These are phyloP conservation scores for Forbesichthys papilliferus DNA, from an alignment of 2,113 vertebrate genomes.

Conservation along the genomic window DNA sequence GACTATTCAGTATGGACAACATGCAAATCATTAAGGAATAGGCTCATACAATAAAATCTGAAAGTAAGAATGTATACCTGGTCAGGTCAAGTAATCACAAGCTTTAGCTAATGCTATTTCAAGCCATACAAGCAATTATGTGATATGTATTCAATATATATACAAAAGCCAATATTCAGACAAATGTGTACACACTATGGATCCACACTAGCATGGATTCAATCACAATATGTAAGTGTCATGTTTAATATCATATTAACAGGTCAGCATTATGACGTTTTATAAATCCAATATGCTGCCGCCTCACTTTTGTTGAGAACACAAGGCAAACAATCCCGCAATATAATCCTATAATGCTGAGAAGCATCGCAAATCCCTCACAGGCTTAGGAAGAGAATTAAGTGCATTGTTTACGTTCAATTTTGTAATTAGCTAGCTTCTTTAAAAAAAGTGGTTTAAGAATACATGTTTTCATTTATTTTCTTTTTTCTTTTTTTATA, in stretches of 20 bases:
- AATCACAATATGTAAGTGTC: not conserved
- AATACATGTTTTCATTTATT: not conserved
- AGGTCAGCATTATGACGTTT: constrained; percentile 4
- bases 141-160: not conserved
- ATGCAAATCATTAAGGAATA: constrained; percentile 43
- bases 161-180: constrained; percentile 15
- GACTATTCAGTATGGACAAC: constrained; percentile 34
- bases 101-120: constrained; percentile 42
- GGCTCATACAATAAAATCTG: constrained; percentile 34
- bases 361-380: constrained; percentile 35
- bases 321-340: constrained; percentile 38
- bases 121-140: constrained; percentile 41
- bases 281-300: constrained; percentile 21
- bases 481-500: not conserved
- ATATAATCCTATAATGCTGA: constrained; percentile 31
- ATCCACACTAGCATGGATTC: not conserved
- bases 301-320: constrained; percentile 30
- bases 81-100: constrained; percentile 52
- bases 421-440: constrained; percentile 45
- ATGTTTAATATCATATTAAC: constrained; percentile 1
- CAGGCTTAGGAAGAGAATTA: constrained; percentile 38
- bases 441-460: constrained; percentile 16
- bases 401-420: constrained; percentile 39
- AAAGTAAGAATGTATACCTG: constrained; percentile 46
- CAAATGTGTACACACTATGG: constrained; percentile 26